Percentiles rank a stretch among this genome's conserved stretches.
These are phyloP conservation scores for Hydractinia symbiolongicarpus DNA, from an alignment of 30 jellyfish, hydroid and myxozoan genomes.

Conservation along the genomic window DNA sequence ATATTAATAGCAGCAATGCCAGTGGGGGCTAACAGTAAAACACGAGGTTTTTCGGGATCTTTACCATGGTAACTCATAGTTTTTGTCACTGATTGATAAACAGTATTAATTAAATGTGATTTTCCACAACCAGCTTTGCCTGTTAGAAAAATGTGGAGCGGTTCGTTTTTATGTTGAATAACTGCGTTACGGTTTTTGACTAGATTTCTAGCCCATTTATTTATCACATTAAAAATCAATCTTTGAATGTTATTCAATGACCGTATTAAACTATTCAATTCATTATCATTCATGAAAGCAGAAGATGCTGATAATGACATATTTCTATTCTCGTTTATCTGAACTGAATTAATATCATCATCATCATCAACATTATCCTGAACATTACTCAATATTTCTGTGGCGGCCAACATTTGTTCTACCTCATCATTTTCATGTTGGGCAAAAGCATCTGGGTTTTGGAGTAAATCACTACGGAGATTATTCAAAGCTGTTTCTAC, in stretches of 20 bases:
- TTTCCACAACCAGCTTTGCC: constrained; percentile 36
- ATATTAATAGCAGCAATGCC: constrained; percentile 39
- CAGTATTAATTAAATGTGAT: constrained; percentile 20
- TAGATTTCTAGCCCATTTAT: background rate
- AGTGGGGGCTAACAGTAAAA: constrained; percentile 28
- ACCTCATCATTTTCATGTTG: background rate
- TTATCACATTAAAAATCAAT: background rate
- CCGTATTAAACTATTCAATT: background rate
- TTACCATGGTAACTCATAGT: background rate
- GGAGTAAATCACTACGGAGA: background rate
- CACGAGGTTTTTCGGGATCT: constrained; percentile 17
- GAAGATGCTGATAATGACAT: constrained; percentile 3
- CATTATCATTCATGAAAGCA: background rate
- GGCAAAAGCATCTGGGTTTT: background rate
- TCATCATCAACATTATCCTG: background rate
- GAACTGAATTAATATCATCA: background rate
- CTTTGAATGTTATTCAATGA: constrained; percentile 5
- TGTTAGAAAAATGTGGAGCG: constrained; percentile 16
- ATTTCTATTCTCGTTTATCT: background rate
- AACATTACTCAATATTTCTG: background rate
- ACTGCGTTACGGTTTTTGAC: constrained; percentile 20
- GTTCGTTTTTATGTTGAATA: constrained; percentile 12
- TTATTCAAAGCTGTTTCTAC: background rate
- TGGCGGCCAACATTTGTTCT: background rate
- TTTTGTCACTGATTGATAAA: constrained; percentile 23